phyloP scores from a whole-genome alignment of 2,888 invertebrate species.

The Cryptophagus acutangulus region DNA sequence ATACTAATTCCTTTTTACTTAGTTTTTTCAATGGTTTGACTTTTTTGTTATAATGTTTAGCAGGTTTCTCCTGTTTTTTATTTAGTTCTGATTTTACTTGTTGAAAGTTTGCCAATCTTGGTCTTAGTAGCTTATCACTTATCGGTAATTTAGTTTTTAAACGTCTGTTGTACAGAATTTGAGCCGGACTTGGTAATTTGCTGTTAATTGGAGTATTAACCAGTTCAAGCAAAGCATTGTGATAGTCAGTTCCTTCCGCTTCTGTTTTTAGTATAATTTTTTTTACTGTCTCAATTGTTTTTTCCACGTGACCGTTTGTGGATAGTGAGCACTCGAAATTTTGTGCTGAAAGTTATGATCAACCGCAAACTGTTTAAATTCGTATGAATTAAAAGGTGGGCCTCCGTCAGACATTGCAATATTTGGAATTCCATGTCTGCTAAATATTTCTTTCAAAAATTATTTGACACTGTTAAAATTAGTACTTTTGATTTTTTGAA shows the following conservation, averaged over 20 bases:
- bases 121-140: background rate
- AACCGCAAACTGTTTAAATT: background rate
- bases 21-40: background rate
- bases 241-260: conserved; percentile 11
- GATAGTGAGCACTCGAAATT: background rate
- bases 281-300: conserved; percentile 9
- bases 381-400: conserved; percentile 3
- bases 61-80: background rate
- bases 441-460: background rate
- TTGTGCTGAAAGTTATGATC: background rate
- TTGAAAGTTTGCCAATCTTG: background rate
- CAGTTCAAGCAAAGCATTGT: conserved; percentile 9
- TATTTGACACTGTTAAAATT: background rate
- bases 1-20: background rate
- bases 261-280: conserved; percentile 4
- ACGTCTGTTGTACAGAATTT: conserved; percentile 13
- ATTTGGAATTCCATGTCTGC: background rate
- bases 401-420: background rate
- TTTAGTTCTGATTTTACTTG: background rate
- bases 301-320: conserved; percentile 15
- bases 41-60: background rate
- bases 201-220: conserved; percentile 8
- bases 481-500: background rate
- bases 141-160: conserved; percentile 4
- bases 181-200: conserved; percentile 11